phyloP scores from a whole-genome alignment of 2,797 vertebrate species.

The Catharus ustulatus region DNA sequence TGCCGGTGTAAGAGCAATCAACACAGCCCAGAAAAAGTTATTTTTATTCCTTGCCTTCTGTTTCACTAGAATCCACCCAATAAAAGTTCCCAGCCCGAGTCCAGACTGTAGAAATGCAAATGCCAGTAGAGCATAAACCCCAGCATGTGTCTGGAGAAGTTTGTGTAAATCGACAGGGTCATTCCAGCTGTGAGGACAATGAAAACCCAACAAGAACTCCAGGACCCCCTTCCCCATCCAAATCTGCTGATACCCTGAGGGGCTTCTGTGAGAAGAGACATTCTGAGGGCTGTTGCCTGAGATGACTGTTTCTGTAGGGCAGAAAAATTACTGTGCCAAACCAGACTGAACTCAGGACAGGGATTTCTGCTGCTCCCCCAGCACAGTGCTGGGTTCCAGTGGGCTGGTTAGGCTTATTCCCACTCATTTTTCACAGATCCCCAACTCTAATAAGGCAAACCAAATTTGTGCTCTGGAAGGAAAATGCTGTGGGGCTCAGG shows the following conservation, averaged over 20 bases:
- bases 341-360: not conserved
- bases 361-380: not conserved
- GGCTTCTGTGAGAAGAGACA: not conserved
- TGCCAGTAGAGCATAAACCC: constrained; percentile 45
- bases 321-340: not conserved
- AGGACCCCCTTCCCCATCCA: not conserved
- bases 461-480: not conserved
- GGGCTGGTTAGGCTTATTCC: not conserved
- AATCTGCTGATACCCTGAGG: not conserved
- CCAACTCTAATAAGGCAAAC: not conserved
- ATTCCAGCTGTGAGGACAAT: constrained; percentile 3
- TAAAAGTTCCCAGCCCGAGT: constrained; percentile 30
- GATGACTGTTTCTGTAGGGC: not conserved
- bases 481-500: not conserved
- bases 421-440: not conserved
- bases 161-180: constrained; percentile 5
- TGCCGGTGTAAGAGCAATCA: constrained; percentile 28
- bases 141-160: constrained; percentile 15
- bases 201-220: not conserved
- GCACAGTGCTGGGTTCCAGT: not conserved
- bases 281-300: not conserved
- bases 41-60: constrained; percentile 70
- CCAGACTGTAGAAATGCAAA: constrained; percentile 44
- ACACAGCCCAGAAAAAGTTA: constrained; percentile 51
- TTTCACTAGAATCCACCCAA: constrained; percentile 57